Evolutionary conservation across 2,888 invertebrate genomes (phyloP).

Genomic region (Brachylomia viminalis): DNA sequence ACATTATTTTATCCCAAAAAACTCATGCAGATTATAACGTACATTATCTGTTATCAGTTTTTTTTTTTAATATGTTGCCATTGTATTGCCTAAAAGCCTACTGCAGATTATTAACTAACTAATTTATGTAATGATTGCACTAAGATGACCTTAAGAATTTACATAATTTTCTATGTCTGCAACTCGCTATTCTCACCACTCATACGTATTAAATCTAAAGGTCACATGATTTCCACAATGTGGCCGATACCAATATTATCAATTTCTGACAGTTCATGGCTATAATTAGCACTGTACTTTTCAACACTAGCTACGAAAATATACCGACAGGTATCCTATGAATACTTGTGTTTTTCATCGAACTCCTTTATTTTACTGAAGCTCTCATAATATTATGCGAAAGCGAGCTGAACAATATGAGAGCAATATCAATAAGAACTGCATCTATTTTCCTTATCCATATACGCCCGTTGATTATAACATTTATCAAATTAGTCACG

Average conservation of each 20-base stretch:
- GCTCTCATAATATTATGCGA: neutral
- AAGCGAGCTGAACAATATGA: constrained; percentile 2
- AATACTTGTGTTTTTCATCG: neutral
- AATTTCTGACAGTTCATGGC: constrained; percentile 46
- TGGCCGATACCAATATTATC: constrained; percentile 45
- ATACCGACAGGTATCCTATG: neutral
- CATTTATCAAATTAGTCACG: constrained; percentile 8
- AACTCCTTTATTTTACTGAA: neutral
- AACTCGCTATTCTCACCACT: constrained; percentile 33
- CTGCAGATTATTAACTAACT: neutral
- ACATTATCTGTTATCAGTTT: too few relatives aligned
- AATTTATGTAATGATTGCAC: constrained; percentile 11
- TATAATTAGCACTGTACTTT: constrained; percentile 26
- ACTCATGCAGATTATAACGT: too few relatives aligned
- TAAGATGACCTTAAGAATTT: constrained; percentile 42
- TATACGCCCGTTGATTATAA: constrained; percentile 5
- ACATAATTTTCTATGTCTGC: constrained; percentile 41
- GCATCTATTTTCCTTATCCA: neutral
- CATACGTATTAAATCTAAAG: constrained; percentile 41
- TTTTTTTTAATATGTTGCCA: too few relatives aligned
- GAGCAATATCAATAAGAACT: neutral
- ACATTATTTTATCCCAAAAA: too few relatives aligned
- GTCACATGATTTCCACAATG: constrained; percentile 49
- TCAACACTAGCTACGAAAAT: constrained; percentile 10
- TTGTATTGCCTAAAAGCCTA: too few relatives aligned